A percentile compares a stretch with the other conserved stretches of the same genome.
Conservation (phyloP, 2,113 vertebrate species). For the Anthoscopus minutus region DNA sequence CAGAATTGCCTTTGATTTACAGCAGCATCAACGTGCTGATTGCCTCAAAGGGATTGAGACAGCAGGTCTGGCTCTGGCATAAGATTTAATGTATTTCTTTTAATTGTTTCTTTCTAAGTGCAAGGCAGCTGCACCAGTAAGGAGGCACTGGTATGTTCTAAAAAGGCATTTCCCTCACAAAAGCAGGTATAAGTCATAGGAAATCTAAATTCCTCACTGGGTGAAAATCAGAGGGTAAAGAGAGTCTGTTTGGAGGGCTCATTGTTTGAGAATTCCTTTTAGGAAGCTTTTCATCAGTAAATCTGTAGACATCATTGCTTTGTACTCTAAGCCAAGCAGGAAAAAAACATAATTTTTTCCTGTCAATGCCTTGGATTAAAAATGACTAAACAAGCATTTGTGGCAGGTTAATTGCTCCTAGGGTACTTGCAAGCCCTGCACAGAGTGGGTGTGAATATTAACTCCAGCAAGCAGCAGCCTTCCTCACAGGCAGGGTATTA, state of each 20-base stretch:
- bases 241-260: not conserved
- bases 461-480: not conserved
- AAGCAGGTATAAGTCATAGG: not conserved
- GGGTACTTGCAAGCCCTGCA: not conserved
- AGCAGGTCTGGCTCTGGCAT: not conserved
- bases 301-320: not conserved
- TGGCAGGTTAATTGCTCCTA: slow-evolving; percentile 42
- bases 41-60: slow-evolving; percentile 13
- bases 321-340: not conserved
- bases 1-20: slow-evolving; percentile 31
- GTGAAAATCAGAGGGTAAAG: not conserved
- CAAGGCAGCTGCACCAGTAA: not conserved
- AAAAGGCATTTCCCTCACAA: not conserved
- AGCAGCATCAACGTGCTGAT: not conserved
- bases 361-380: slow-evolving; percentile 14
- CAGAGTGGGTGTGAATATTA: slow-evolving; percentile 36
- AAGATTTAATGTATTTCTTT: slow-evolving; percentile 2
- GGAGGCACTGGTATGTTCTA: not conserved
- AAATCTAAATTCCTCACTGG: not conserved
- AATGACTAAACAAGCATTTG: slow-evolving; percentile 18
- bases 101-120: not conserved
- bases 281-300: not conserved
- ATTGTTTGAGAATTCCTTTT: not conserved
- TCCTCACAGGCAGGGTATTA: not conserved
- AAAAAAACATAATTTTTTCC: not conserved